These are phyloP conservation scores for Benthosema pterotum DNA, from an alignment of 2,797 vertebrate species.

Conservation along the genomic window DNA sequence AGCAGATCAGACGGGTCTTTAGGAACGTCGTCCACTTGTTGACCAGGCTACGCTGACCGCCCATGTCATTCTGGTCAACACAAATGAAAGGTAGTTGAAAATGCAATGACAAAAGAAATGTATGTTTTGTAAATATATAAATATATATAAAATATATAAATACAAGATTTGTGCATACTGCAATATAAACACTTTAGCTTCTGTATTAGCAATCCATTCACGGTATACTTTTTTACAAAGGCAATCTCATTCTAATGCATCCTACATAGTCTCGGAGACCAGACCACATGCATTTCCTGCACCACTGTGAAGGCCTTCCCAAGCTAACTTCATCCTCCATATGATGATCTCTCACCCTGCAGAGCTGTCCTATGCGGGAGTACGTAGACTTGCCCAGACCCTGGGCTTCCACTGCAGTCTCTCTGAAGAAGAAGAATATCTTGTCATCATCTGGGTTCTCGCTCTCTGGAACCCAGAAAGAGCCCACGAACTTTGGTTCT, in stretches of 20 bases:
- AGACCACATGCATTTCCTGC: too few relatives aligned
- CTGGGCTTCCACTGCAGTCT: constrained; percentile 91
- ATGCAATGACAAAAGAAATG: neutral
- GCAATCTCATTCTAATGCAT: too few relatives aligned
- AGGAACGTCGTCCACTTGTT: constrained; percentile 99
- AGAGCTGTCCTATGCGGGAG: constrained; percentile 94
- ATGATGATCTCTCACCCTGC: constrained; percentile 82
- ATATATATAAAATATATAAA: neutral
- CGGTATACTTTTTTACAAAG: too few relatives aligned
- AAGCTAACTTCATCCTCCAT: too few relatives aligned
- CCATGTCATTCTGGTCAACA: constrained; percentile 90
- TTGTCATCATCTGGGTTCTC: constrained; percentile 97
- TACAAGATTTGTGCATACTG: too few relatives aligned
- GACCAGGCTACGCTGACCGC: constrained; percentile 94
- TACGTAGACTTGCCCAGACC: constrained; percentile 89
- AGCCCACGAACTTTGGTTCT: constrained; percentile 95
- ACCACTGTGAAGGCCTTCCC: too few relatives aligned
- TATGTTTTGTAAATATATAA: neutral
- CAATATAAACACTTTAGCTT: too few relatives aligned
- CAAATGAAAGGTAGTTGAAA: constrained; percentile 17
- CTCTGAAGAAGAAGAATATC: constrained; percentile 98
- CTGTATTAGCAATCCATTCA: too few relatives aligned
- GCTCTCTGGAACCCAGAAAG: constrained; percentile 96
- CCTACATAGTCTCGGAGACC: too few relatives aligned
- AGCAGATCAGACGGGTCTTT: constrained; percentile 93